Base-by-base conservation (phyloP, 2,888 invertebrate genomes). In the Aleiodes testaceus region DNA sequence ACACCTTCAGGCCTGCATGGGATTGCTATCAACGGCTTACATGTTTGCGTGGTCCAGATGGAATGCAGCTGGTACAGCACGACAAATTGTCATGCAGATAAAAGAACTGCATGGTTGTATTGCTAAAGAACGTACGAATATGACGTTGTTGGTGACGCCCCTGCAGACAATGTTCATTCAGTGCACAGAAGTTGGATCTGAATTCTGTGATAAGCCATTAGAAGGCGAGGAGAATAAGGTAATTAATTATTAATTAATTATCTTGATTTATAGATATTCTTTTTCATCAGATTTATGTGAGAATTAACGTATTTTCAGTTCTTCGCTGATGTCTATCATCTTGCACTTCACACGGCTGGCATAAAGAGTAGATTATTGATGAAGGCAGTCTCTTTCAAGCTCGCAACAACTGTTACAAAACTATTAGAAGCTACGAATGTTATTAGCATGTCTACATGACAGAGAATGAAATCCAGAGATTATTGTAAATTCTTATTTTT, bases 1-100 rank as follows among this genome's bases (percentile, higher is more conserved):
- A 74, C 95, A 95, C 87, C 89, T 93, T 52, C 95, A 94, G 82
- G 91, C 92, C 74, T 93, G 94, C 76, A 94, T 96, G 92, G 94
- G 95, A 0, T 90, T 92, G 45, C 85, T 94, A 12, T 91, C 92
- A 9, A 89, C 91, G 1, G 91, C 92, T 11, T 94, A 93, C 82
- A 93, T 93, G 84, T 96, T 95, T 79, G 91, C 94, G 26, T 96
- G 95, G 94, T 94, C 94, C 70, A 90, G 93, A 85, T 94, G 92
- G 92, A 92, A 92, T 79, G 86, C 90, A 0, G 83, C 89, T 63
- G 90, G 91, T 0, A 90, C 77, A 12, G 80, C 79, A 1, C 77
- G 87, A 20, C 82, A 90, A 53, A 90, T 94, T 18, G 89, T 94
- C 0, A 87, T 93, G 84, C 94, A 94, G 82, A 87, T 92, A 77